A percentile compares a stretch with the other conserved stretches of the same genome.
These are phyloP conservation scores for Illadopsis cleaveri DNA, from an alignment of 2,113 vertebrate species.

Conservation along the genomic window DNA sequence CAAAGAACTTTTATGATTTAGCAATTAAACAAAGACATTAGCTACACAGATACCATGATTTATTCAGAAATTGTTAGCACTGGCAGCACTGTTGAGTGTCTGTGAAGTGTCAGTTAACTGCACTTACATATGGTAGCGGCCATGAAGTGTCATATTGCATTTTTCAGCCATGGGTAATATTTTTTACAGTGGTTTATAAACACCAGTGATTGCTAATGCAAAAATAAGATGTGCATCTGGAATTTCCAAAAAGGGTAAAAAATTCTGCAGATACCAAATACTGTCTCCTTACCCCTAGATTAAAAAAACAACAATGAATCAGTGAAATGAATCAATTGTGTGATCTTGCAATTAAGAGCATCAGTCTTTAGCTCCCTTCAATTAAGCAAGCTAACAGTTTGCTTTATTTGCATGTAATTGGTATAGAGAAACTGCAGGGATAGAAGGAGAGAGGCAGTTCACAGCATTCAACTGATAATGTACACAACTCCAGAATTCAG, in stretches of 20 bases:
- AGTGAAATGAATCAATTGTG: neutral
- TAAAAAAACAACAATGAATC: neutral
- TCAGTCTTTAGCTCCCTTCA: neutral
- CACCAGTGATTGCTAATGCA: slow-evolving; percentile 24
- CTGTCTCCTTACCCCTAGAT: neutral
- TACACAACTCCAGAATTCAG: neutral
- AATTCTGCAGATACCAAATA: neutral
- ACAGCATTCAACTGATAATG: neutral
- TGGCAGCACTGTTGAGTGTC: neutral
- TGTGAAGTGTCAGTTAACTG: neutral
- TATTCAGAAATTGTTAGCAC: neutral
- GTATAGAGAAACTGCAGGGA: neutral
- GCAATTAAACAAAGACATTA: neutral
- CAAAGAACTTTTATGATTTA: neutral
- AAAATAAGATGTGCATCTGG: slow-evolving; percentile 15
- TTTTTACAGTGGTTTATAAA: slow-evolving; percentile 55
- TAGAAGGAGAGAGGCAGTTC: neutral
- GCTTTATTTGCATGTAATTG: neutral
- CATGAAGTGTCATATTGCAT: neutral
- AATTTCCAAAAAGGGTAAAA: neutral
- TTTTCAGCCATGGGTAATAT: slow-evolving; percentile 31
- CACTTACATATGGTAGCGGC: neutral
- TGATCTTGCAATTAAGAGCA: neutral
- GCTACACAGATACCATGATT: neutral
- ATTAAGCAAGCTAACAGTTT: neutral